Conservation (phyloP, 1,140 invertebrate species). For the Zaprionus lachaisei region DNA sequence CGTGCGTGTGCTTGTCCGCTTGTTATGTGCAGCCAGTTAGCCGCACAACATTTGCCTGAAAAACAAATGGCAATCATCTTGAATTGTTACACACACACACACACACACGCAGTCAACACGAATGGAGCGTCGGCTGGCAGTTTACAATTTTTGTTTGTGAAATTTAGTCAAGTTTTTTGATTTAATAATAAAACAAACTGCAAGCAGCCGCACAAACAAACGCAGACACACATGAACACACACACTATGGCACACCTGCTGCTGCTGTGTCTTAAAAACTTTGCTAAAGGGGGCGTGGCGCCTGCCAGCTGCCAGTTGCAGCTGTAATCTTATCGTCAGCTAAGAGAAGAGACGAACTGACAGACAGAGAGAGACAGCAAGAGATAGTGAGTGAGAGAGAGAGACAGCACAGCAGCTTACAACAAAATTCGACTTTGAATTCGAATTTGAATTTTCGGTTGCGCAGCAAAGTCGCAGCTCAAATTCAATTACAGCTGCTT, state of each 20-base stretch:
- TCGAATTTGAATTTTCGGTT: conserved; percentile 7
- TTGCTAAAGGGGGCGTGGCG: neutral
- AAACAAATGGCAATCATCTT: conserved; percentile 81
- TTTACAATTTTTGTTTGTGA: conserved; percentile 53
- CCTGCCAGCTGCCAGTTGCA: conserved; percentile 38
- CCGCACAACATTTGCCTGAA: conserved; percentile 76
- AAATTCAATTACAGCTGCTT: conserved; percentile 35
- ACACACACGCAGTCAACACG: conserved; percentile 4
- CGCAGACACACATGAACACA: neutral
- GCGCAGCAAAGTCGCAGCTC: conserved; percentile 8
- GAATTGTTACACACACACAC: conserved; percentile 60
- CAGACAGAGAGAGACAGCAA: conserved; percentile 26
- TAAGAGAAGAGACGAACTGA: conserved; percentile 62
- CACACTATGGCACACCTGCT: conserved; percentile 6
- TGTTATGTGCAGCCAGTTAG: conserved; percentile 70
- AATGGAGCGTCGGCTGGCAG: conserved; percentile 50
- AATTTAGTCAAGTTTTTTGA: conserved; percentile 80
- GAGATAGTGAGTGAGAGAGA: neutral
- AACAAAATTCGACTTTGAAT: conserved; percentile 1
- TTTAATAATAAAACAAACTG: conserved; percentile 74
- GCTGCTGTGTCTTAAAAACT: conserved; percentile 18
- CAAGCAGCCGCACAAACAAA: neutral
- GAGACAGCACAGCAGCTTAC: neutral
- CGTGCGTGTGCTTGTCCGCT: conserved; percentile 48
- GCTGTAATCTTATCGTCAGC: conserved; percentile 68